phyloP scores from a whole-genome alignment of 2,797 vertebrate genomes.

The Poeciliopsis turneri region DNA sequence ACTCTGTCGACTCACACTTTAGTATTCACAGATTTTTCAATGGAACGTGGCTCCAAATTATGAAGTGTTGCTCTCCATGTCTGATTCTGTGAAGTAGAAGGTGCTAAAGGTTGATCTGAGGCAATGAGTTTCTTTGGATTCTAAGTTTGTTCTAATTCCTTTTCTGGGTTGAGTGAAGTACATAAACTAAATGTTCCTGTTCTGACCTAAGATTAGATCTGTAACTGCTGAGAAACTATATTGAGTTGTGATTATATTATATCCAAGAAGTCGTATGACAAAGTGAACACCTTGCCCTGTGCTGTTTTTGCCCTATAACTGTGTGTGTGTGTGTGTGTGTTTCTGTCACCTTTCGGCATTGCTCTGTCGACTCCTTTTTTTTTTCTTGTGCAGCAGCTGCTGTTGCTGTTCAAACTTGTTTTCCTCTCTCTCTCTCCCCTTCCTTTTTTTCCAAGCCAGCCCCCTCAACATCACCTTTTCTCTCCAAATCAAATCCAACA shows the following conservation, averaged over 20 bases:
- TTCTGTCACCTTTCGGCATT: conserved; percentile 55
- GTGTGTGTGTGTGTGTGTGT: conserved; percentile 39
- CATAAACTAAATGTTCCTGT: too few species aligned
- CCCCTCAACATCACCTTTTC: conserved; percentile 68
- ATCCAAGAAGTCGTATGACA: conserved; percentile 36
- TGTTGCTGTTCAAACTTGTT: background rate
- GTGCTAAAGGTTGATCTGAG: too few species aligned
- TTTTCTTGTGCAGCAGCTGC: conserved; percentile 39
- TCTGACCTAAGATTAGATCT: background rate
- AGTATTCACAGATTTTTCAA: too few species aligned
- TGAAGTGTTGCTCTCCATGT: too few species aligned
- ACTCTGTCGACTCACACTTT: too few species aligned
- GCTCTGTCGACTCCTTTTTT: conserved; percentile 37
- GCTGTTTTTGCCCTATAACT: conserved; percentile 28
- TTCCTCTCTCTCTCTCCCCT: background rate
- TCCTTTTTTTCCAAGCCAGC: background rate
- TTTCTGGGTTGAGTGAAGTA: too few species aligned
- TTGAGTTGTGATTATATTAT: background rate
- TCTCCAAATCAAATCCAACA: conserved; percentile 73
- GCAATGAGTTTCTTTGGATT: too few species aligned
- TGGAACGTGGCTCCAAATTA: too few species aligned
- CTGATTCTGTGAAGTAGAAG: too few species aligned
- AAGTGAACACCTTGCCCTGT: conserved; percentile 32
- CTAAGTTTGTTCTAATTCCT: too few species aligned
- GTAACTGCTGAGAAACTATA: background rate